Evolutionary conservation across 1,140 invertebrate species (phyloP).

Genomic region (Meteorus sp.): DNA sequence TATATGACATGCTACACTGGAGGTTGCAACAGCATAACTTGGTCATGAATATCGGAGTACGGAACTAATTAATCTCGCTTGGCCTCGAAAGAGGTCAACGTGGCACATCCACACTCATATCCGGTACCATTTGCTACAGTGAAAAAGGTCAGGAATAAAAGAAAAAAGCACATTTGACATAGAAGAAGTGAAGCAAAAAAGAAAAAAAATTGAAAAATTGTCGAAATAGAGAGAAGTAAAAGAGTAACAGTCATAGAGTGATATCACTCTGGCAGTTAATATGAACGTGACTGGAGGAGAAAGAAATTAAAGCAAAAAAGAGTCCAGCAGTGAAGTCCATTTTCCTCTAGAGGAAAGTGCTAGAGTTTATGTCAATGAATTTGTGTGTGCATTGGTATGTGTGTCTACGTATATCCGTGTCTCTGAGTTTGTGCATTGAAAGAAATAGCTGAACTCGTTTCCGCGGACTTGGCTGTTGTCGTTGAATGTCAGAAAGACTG

Average conservation of each 20-base stretch:
- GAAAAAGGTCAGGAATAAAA: neutral
- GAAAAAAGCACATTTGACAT: neutral
- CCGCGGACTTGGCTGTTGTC: neutral
- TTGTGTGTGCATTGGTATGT: no score
- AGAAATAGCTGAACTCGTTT: neutral
- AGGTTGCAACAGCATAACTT: conserved; percentile 7
- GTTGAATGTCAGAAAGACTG: no score
- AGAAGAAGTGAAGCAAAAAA: no score
- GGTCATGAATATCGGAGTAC: conserved; percentile 16
- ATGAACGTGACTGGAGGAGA: neutral
- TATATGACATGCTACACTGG: neutral
- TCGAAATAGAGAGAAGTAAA: no score
- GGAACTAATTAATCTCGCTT: conserved; percentile 21
- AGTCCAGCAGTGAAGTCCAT: neutral
- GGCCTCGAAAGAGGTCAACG: conserved; percentile 6
- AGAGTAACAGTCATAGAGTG: neutral
- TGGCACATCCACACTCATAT: conserved; percentile 5
- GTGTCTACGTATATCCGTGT: no score
- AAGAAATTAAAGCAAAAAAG: no score
- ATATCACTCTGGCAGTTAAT: neutral
- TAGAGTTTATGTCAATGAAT: no score
- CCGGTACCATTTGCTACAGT: neutral
- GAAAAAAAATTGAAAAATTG: neutral
- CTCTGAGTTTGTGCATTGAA: no score
- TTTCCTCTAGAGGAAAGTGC: neutral